Conservation (phyloP, 1,140 invertebrate genomes). For the Hirudo medicinalis region DNA sequence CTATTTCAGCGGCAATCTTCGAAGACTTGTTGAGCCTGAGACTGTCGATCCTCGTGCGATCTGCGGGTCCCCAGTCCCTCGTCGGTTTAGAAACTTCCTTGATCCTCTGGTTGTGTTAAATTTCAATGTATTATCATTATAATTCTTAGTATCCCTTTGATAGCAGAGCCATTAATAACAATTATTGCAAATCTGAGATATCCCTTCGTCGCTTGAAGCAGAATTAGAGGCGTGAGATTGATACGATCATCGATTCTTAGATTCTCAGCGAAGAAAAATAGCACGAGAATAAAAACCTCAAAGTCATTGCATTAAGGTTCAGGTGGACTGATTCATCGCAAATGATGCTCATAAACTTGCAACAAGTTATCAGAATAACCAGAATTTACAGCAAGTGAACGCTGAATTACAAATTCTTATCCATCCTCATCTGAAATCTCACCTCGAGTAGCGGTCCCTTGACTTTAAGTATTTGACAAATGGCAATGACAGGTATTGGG, state of each 20-base stretch:
- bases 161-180: not conserved
- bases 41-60: not conserved
- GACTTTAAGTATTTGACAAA: conserved; percentile 22
- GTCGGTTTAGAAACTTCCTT: not conserved
- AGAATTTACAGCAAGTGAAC: not conserved
- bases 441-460: conserved; percentile 20
- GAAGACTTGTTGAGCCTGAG: too few species aligned
- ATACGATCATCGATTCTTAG: not conserved
- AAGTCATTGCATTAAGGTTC: not conserved
- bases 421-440: not conserved
- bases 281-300: not conserved
- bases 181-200: not conserved
- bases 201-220: not conserved
- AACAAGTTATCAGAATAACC: too few species aligned
- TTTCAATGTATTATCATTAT: not conserved
- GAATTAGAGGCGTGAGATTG: not conserved
- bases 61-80: conserved; percentile 14
- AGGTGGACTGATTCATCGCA: not conserved
- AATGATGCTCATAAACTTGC: not conserved
- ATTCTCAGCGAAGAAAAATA: not conserved
- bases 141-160: not conserved
- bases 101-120: not conserved
- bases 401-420: not conserved
- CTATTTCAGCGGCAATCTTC: too few species aligned
- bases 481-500: conserved; percentile 28